Evolutionary conservation across 2,888 invertebrate species (phyloP), one percentile per base, ranked within the genome.

Genomic region (Limnephilus rhombicus): DNA sequence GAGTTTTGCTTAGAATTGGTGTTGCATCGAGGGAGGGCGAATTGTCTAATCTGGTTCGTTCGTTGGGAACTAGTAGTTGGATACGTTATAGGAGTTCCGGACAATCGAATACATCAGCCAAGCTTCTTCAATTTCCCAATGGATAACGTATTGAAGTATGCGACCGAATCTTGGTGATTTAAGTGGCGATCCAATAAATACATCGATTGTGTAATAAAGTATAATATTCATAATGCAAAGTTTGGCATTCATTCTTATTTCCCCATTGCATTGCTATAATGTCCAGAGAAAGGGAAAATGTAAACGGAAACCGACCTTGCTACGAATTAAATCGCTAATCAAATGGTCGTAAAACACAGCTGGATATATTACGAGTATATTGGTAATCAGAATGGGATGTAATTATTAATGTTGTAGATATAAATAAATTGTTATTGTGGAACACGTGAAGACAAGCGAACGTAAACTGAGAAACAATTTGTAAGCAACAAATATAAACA

Each of bases 321-420:
- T 24, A 18, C 24, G 37, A 83, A 83, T 83, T 34, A 37, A 83
- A 83, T 11, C 37, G 37, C 34, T 83, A 83, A 83, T 83, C 83
- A 83, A 83, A 37, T 15, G 37, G 37, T 34, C 83, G 37, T 83
- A 83, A 83, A 83, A 34, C 83, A 41, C 83, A 83, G 24, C 37
- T 83, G 34, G 83, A 41, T 83, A n/a, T n/a, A n/a, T 68, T 68
- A n/a, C n/a, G n/a, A n/a, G n/a, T n/a, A 68, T 68, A 68, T 68
- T 68, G 24, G 24, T 68, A 24, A 68, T 24, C 68, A 68, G 1
- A 68, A 68, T 68, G 24, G 68, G 68, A 68, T 68, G 68, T 68
- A 68, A 68, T 68, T 68, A 68, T 68, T 68, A 9, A 68, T 68
- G n/a, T 68, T 24, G 68, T 68, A 24, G 7, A 68, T 68, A 68